A percentile compares a stretch with the other conserved stretches of the same genome.
Conservation (phyloP, 2,113 vertebrate species). For the Bettongia penicillata region DNA sequence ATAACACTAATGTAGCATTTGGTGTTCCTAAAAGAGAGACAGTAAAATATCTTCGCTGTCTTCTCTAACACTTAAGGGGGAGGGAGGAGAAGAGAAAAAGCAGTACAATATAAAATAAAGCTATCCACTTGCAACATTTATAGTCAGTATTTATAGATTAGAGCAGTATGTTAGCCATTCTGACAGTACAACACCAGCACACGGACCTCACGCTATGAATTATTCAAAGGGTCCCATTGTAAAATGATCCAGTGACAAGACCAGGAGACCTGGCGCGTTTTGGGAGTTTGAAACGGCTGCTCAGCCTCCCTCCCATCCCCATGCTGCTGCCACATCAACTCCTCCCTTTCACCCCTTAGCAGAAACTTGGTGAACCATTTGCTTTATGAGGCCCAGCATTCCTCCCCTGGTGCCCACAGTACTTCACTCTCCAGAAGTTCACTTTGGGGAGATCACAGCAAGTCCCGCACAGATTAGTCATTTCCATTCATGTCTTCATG, state of each 20-base stretch:
- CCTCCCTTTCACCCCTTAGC: neutral
- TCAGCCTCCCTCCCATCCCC: neutral
- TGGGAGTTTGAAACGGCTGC: neutral
- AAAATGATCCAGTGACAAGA: constrained; percentile 22
- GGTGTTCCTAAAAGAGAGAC: constrained; percentile 72
- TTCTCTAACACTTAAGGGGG: constrained; percentile 67
- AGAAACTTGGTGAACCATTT: rapidly evolving
- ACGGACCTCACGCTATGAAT: constrained; percentile 56
- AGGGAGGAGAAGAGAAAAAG: neutral
- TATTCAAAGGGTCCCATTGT: constrained; percentile 64
- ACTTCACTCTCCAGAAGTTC: neutral
- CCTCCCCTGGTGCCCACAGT: neutral
- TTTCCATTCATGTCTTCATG: rapidly evolving
- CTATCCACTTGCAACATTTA: constrained; percentile 70
- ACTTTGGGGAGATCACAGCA: neutral
- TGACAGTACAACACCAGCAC: constrained; percentile 1
- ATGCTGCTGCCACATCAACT: neutral
- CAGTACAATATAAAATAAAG: constrained; percentile 67
- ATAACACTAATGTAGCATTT: constrained; percentile 76
- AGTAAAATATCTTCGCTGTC: constrained; percentile 72
- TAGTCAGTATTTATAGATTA: constrained; percentile 77
- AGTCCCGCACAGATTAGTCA: neutral
- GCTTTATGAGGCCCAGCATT: rapidly evolving
- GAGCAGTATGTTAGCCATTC: constrained; percentile 62
- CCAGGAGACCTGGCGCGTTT: constrained; percentile 1